These are phyloP conservation scores for Cherax destructor DNA, from an alignment of 1,140 invertebrate genomes.

Conservation along the genomic window DNA sequence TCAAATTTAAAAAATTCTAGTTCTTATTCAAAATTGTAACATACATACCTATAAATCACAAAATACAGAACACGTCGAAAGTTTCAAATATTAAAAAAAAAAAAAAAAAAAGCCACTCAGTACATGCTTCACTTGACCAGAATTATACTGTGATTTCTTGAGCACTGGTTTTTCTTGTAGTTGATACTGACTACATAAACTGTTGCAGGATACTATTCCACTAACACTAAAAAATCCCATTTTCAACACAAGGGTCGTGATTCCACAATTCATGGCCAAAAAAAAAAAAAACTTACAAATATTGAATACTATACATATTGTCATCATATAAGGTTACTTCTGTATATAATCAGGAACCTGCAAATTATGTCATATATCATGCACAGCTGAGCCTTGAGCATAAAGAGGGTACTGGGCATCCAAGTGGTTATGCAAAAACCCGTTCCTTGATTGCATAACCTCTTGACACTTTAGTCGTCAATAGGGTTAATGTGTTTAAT, in stretches of 20 bases:
- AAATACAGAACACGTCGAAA: not conserved
- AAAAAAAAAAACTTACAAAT: not conserved
- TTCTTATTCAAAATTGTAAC: not conserved
- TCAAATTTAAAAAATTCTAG: not conserved
- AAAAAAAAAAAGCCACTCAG: not conserved
- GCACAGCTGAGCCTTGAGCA: not conserved
- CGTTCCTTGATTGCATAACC: not conserved
- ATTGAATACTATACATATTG: conserved; percentile 9
- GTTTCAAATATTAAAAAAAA: not conserved
- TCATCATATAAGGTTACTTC: not conserved
- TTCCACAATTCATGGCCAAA: not conserved
- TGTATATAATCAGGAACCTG: not conserved
- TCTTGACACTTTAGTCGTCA: not conserved
- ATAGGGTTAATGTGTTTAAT: not conserved
- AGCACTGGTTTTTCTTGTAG: not conserved
- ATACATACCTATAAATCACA: not conserved
- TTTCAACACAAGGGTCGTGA: conserved; percentile 1
- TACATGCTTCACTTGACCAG: conserved; percentile 3
- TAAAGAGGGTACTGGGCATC: not conserved
- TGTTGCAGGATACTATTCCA: not conserved
- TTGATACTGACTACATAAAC: not conserved
- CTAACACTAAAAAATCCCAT: not conserved
- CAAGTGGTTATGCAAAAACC: not conserved
- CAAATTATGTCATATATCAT: conserved; percentile 2
- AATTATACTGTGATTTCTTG: conserved; percentile 14